Evolutionary conservation across 2,797 vertebrate species (phyloP), one percentile per base, ranked within the genome.

Genomic region (Pelobates cultripes): DNA sequence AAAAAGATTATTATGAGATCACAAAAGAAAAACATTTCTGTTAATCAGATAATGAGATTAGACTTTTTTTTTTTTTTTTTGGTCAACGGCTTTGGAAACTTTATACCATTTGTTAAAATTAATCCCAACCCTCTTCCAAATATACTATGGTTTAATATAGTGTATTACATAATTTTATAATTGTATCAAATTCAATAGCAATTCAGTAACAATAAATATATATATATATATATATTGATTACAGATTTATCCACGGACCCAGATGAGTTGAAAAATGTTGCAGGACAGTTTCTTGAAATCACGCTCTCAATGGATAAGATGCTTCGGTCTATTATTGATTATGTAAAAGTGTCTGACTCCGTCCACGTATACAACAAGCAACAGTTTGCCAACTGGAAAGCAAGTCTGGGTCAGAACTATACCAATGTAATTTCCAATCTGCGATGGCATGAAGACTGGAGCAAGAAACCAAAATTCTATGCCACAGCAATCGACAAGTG

Each of bases 401-500:
- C 89, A 77, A 95, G 90, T 82, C 42, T 96, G 73, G 95, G 95
- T n/a, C 89, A 85, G 51, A 96, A 96, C 90, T 99, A 98, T 85
- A 95, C 95, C 67, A 89, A 90, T 57, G 86, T 93, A 73, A 96
- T 99, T 81, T 95, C 95, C 40, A 94, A 94, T 84, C 95, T 99
- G 60, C 93, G 98, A 78, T 99, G 98, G 98, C 94, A 97, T 87
- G 78, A 91, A 14, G 96, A 97, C 87, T 99, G 97, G 97, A 92
- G 95, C 85, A 95, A 94, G 86, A 88, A 96, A 80, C 89, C 80
- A 0, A 79, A 83, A 64, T 89, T 87, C 70, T 95, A 95, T 1
- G 93, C 97, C 87, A 89, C 78, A 85, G 94, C 94, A 40, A 94
- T 99, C 86, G 87, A 96, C 0, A 87, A 82, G 28, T 99, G 97